phyloP scores from a whole-genome alignment of 2,113 vertebrate species.

The Pseudorhombus dupliciocellatus region DNA sequence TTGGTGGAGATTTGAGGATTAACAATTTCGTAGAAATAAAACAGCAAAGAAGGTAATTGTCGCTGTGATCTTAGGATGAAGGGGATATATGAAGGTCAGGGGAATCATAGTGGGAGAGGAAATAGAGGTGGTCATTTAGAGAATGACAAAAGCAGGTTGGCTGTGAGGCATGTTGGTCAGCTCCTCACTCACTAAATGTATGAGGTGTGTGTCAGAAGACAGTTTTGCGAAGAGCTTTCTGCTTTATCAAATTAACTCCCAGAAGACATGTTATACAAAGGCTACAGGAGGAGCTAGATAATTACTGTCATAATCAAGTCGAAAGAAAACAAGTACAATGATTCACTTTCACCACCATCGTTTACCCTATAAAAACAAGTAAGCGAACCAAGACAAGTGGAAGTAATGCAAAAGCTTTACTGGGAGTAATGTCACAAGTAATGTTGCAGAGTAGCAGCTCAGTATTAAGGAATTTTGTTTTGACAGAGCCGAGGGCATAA shows the following conservation, averaged over 20 bases:
- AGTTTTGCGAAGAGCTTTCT: not conserved
- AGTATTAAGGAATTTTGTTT: constrained; percentile 30
- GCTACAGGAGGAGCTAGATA: not conserved
- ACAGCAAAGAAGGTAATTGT: constrained; percentile 15
- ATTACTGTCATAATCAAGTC: not conserved
- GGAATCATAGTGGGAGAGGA: not conserved
- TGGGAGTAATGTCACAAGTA: not conserved
- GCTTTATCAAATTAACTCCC: constrained; percentile 1
- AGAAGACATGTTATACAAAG: constrained; percentile 1
- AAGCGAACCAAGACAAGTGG: not conserved
- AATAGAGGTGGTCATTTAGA: constrained; percentile 1
- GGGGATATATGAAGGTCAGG: constrained; percentile 27
- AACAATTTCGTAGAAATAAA: constrained; percentile 22
- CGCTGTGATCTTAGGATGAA: not conserved
- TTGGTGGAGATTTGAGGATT: constrained; percentile 56
- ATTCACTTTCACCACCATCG: not conserved
- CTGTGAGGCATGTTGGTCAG: not conserved
- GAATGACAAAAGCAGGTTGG: not conserved
- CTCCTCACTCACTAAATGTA: not conserved
- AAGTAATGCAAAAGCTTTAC: constrained; percentile 9
- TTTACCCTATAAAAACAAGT: constrained; percentile 9
- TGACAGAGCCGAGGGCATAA: constrained; percentile 29
- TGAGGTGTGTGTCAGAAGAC: not conserved
- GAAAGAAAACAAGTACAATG: constrained; percentile 3
- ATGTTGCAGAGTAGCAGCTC: constrained; percentile 22